Base-by-base conservation (phyloP, 2,113 vertebrate genomes). In the Zapornia atra region DNA sequence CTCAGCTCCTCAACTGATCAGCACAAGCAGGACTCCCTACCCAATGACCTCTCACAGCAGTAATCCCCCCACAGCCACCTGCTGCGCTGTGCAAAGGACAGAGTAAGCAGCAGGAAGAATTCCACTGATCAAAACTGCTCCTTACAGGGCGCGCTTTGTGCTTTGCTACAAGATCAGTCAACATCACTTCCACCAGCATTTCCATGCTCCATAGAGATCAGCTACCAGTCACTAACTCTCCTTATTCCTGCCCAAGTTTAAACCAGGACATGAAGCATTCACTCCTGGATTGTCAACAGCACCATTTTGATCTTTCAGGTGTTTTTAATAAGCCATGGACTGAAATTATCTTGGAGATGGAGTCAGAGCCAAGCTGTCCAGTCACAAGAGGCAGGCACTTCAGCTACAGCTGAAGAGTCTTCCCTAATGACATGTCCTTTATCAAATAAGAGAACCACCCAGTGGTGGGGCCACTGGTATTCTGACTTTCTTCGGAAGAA, bases 31-130 rank as follows among this genome's bases (percentile, higher is more conserved):
- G 60, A 40, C 24, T 38, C 38, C 38, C 73, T 22, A 4, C 13
- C 31, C 21, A 15, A 26, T 25, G 40, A 26, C 18, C 40, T 57
- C 78, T n/a, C 3, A 0, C 46, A 66, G 25, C 29, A 15, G 17
- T n/a, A 2, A 53, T 22, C 28, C 72, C 72, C 60, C 63, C 38
- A 26, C 50, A 61, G 44, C 13, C 33, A 40, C 20, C n/a, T 28
- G 25, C 73, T 2, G 0, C 53, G 9, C 26, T 9, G 1, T 1
- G 8, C 46, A 73, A 42, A 19, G 44, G 46, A 31, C 0, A 0
- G 9, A 50, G 10, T 13, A 57, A 70, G 61, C 46, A 79, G 61
- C 65, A 59, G 33, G 36, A 53, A 50, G 22, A 79, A 68, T 33
- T 56, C 50, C 33, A 19, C 40, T 42, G 40, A 42, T 36, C 60